Evolutionary conservation across 2,797 vertebrate genomes (phyloP), one percentile per base, ranked within the genome.

Genomic region (Lophotriccus pileatus): DNA sequence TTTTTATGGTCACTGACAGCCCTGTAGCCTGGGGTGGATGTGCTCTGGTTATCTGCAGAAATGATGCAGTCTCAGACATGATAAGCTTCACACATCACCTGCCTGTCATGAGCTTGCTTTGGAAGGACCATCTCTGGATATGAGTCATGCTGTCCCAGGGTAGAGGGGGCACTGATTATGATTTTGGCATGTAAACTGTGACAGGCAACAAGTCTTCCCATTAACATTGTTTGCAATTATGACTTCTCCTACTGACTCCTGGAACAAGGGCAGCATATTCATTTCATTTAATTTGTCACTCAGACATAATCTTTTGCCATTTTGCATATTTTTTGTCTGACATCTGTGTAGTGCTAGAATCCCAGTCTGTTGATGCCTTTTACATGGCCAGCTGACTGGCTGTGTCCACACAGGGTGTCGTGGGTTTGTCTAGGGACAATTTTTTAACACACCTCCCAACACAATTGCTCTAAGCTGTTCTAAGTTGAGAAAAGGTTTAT

Each of bases 71-170:
- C 39, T 58, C 3, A 3, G 62, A 68, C 34, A 4, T 41, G 13
- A 63, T 50, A 44, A 84, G 15, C 73, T 64, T 55, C 64, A 58
- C 24, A 34, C 5, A 5, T 47, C 82, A 55, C 39, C 39, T 83
- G 50, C 21, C 36, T 93, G 66, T 59, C 37, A 36, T 22, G 30
- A 50, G 21, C 66, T 68, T 78, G 18, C 32, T 73, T 82, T 55
- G 70, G 62, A 92, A 87, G 36, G 44, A 60, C 23, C 39, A 34
- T 2, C 1, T 72, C 50, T 95, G 58, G 17, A 17, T 46, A 25
- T 0, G 2, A 77, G 5, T 49, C 55, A 19, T 44, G 36, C 9
- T 0, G 0, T 67, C 36, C 66, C 47, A 50, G 25, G 18, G 11
- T 13, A 76, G 14, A 66, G 37, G 23, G 47, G 25, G 66, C 39